Evolutionary conservation across 2,113 vertebrate genomes (phyloP).

Genomic region (Cepphus grylle): DNA sequence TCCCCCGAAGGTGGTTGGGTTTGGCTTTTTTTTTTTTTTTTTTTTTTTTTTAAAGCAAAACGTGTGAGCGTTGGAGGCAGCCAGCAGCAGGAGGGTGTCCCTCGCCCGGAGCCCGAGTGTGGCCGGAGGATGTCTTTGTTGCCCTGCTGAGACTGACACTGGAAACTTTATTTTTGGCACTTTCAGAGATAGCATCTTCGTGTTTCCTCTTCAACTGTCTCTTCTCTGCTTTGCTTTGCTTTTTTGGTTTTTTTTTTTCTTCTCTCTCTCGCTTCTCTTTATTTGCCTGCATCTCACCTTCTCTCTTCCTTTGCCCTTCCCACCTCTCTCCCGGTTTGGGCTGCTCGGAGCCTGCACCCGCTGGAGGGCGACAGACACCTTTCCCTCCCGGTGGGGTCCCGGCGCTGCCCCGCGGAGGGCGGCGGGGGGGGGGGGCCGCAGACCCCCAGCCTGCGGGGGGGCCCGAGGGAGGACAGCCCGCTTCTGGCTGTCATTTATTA

Average conservation of each 20-base stretch:
- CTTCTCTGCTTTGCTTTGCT: neutral
- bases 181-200: neutral
- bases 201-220: neutral
- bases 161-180: neutral
- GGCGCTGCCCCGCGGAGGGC: neutral
- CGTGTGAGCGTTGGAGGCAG: neutral
- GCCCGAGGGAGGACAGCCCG: neutral
- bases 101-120: neutral
- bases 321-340: neutral
- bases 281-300: neutral
- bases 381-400: neutral
- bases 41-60: constrained; percentile 22
- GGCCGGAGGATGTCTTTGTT: neutral
- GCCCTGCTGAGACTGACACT: neutral
- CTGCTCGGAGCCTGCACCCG: neutral
- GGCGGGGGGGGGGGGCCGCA: neutral
- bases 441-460: neutral
- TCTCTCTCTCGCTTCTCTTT: rapidly evolving
- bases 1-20: constrained; percentile 10
- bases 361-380: constrained; percentile 3
- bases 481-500: neutral
- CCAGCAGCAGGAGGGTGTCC: neutral
- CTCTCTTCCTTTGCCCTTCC: neutral
- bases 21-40: neutral
- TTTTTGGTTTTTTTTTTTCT: neutral